Base-by-base conservation (phyloP, 2,113 vertebrate genomes). In the Pterocles gutturalis region DNA sequence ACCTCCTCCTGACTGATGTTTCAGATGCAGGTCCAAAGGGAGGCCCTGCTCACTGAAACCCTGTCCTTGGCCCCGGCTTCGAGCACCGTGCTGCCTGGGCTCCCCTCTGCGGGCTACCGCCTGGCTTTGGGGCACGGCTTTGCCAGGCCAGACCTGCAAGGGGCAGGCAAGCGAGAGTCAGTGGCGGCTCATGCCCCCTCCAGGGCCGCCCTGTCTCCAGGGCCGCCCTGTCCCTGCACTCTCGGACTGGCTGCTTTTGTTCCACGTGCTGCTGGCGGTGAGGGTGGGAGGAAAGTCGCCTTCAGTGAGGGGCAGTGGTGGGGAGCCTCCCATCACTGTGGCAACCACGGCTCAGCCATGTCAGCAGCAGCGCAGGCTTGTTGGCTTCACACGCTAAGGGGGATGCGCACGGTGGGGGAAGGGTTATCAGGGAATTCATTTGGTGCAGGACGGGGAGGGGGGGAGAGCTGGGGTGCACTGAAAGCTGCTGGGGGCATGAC, bases 261-360 rank as follows among this genome's bases (percentile, higher is more conserved):
- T 97, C 58, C 96, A 87, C 96, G 97, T 95, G 96, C 93, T 93
- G 97, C 97, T 96, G 96, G 57, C 78, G 41, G 72, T 33, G 5
- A 25, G 49, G 5, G 94, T 75, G 85, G 90, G 93, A 96, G 87
- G 93, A 91, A 96, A 38, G 93, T 38, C 0, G 7, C 65, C 87
- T 94, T 96, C 94, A 78, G 8, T 64, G 89, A 89, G 9, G 53
- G 54, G 79, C 96, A 82, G 95, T 92, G 94, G 91, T 8, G 31
- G 77, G 90, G 87, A 87, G 97, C 93, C 83, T 93, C 79, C 41
- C 3, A 96, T 98, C 96, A 83, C 98, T 83, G 21, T 91, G 97
- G 97, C 86, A 97, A 98, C 97, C 9, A 0, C 1, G 7, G 28
- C 77, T 49, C 49, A 38, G 91, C 85, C 17, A 7, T 76, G 57